Evolutionary conservation across 2,113 vertebrate species (phyloP).

Genomic region (Phoenicopterus ruber): DNA sequence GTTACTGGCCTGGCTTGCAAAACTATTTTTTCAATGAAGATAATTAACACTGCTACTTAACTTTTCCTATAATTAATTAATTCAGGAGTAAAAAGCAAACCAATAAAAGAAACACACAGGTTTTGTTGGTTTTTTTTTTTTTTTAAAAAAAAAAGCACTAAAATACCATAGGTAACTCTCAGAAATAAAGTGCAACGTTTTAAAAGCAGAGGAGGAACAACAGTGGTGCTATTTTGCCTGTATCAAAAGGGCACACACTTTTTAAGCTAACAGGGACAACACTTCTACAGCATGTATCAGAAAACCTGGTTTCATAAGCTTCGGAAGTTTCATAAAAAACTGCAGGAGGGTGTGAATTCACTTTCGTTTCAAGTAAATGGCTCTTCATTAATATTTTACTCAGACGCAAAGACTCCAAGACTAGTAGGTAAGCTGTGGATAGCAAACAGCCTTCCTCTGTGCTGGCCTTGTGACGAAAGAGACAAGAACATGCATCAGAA

Average conservation of each 20-base stretch:
- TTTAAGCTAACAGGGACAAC: background rate
- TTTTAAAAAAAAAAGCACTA: no score
- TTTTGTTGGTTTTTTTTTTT: background rate
- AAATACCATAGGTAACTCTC: background rate
- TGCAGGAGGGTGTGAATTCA: background rate
- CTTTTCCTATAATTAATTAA: background rate
- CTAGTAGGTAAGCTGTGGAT: background rate
- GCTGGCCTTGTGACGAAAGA: background rate
- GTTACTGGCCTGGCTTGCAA: background rate
- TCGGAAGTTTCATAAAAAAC: background rate
- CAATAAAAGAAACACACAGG: background rate
- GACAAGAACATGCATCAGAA: background rate
- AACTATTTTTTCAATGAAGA: background rate
- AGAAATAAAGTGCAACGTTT: background rate
- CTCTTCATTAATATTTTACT: slow-evolving; percentile 1
- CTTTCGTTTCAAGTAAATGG: background rate
- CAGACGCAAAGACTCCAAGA: background rate
- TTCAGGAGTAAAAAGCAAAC: background rate
- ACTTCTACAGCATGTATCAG: background rate
- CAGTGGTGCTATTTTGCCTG: background rate
- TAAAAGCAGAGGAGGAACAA: background rate
- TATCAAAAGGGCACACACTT: background rate
- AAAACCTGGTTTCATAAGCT: background rate
- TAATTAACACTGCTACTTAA: background rate
- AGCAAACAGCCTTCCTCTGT: background rate